Conservation (phyloP, 2,113 vertebrate species). For the Ameiurus melas region DNA sequence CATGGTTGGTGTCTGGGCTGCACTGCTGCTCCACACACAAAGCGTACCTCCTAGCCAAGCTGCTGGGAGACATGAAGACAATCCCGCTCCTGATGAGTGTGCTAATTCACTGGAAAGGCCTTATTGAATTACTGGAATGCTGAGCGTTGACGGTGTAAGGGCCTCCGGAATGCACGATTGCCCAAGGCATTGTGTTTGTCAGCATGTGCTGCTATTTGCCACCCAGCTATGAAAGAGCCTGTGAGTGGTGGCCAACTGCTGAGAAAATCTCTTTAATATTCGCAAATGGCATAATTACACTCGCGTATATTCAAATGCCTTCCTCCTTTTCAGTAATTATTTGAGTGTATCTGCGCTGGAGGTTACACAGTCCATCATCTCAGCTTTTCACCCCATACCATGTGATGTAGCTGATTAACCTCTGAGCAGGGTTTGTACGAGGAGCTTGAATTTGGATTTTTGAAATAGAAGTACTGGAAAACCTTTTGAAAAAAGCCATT, state of each 20-base stretch:
- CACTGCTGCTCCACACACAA: slow-evolving; percentile 66
- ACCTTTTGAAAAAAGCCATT: no score
- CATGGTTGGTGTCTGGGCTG: slow-evolving; percentile 72
- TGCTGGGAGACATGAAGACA: slow-evolving; percentile 62
- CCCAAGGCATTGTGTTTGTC: slow-evolving; percentile 53
- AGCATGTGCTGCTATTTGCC: slow-evolving; percentile 48
- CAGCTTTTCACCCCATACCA: slow-evolving; percentile 55
- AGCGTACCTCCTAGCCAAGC: slow-evolving; percentile 69
- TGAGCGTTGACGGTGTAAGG: slow-evolving; percentile 52
- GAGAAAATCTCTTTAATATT: slow-evolving; percentile 59
- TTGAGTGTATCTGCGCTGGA: slow-evolving; percentile 57
- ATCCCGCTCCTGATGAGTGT: slow-evolving; percentile 59
- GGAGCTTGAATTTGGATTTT: no score
- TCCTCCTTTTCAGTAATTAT: slow-evolving; percentile 53
- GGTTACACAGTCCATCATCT: slow-evolving; percentile 59
- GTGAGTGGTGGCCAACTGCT: slow-evolving; percentile 51
- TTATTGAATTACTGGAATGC: slow-evolving; percentile 67
- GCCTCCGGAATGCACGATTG: slow-evolving; percentile 61
- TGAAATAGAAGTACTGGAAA: no score
- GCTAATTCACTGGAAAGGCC: slow-evolving; percentile 64
- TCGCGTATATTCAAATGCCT: slow-evolving; percentile 60
- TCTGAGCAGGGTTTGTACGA: not conserved
- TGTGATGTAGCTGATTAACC: slow-evolving; percentile 60
- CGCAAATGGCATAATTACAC: slow-evolving; percentile 60
- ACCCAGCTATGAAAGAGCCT: slow-evolving; percentile 41